Base-by-base conservation (phyloP, 2,888 invertebrate genomes). In the Synergus gifuensis region DNA sequence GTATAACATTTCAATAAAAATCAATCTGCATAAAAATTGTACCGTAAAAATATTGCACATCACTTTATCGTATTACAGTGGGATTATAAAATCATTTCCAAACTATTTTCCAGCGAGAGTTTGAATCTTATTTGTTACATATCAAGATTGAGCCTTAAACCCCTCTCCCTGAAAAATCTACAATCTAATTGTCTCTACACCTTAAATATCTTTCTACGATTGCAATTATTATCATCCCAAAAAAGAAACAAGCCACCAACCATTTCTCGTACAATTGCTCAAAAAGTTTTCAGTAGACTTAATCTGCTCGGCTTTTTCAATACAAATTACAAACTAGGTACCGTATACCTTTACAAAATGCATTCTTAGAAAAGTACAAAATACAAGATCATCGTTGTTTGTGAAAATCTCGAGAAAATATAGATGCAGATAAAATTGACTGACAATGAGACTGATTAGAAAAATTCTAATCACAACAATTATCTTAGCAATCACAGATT, bases 341-440 rank as follows among this genome's bases (percentile, higher is more conserved):
- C 77, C 83, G 85, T 86, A 87, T 83, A 79, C 85, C 81, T 81
- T 83, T 88, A 89, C 86, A 89, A 91, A 91, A 90, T 89, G 87
- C 84, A 87, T 88, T 83, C 85, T 89, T 89, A 91, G 86, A 91
- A 91, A 91, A 90, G 88, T 91, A 91, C 84, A 91, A 90, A 90
- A 91, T 88, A 89, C 88, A 86, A 87, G 82, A 63, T 46, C 36
- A 49, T 46, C 77, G 73, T 73, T 73, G 40, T 54, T 73, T 54
- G 11, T 46, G 28, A 18, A 54, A 73, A 54, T 54, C 9, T 73
- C 36, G n/a, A n/a, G 18, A 73, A 73, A 73, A 73, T 40, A 64
- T 73, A 12, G 49, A 73, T n/a, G 28, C 22, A 73, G 69, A 54
- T 54, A 7, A 49, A 73, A 28, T 36, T 54, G n/a, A 49, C 36